A percentile compares a stretch with the other conserved stretches of the same genome.
Evolutionary conservation across 2,797 vertebrate genomes (phyloP).

Genomic region (Aldrovandia affinis): DNA sequence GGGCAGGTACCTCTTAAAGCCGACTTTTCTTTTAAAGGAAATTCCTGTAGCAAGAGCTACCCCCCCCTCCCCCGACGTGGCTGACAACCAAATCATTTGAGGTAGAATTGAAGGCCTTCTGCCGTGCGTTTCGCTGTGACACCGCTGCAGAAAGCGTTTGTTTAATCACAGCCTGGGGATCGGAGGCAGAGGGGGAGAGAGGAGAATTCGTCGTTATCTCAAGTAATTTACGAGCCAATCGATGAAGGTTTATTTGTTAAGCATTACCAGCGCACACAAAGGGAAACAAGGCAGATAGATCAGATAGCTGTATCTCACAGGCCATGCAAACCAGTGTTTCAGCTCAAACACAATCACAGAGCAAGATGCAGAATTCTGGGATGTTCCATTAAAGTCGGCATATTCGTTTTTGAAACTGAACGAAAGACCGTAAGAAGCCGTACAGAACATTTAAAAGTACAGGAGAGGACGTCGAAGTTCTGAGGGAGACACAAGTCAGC

Average conservation of each 20-base stretch:
- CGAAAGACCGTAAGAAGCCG: background rate
- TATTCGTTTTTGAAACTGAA: background rate
- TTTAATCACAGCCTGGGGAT: constrained; percentile 25
- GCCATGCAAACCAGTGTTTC: background rate
- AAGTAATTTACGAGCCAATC: constrained; percentile 29
- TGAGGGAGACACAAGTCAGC: constrained; percentile 31
- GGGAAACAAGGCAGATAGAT: background rate
- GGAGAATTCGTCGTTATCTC: constrained; percentile 29
- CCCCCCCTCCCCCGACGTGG: background rate
- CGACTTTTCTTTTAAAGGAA: background rate
- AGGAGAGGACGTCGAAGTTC: background rate
- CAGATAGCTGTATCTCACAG: background rate
- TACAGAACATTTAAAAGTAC: background rate
- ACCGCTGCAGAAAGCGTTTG: background rate
- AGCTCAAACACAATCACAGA: background rate
- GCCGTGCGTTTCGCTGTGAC: constrained; percentile 10
- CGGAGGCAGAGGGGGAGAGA: background rate
- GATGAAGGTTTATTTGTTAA: constrained; percentile 29
- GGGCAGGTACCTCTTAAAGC: background rate
- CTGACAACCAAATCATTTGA: constrained; percentile 2
- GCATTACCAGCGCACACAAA: constrained; percentile 18
- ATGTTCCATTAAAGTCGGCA: background rate
- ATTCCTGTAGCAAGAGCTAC: background rate
- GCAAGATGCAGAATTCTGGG: background rate
- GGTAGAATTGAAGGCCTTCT: constrained; percentile 11